A percentile compares a stretch with the other conserved stretches of the same genome.
Conservation (phyloP, 2,113 vertebrate species). For the Poicephalus meyeri region DNA sequence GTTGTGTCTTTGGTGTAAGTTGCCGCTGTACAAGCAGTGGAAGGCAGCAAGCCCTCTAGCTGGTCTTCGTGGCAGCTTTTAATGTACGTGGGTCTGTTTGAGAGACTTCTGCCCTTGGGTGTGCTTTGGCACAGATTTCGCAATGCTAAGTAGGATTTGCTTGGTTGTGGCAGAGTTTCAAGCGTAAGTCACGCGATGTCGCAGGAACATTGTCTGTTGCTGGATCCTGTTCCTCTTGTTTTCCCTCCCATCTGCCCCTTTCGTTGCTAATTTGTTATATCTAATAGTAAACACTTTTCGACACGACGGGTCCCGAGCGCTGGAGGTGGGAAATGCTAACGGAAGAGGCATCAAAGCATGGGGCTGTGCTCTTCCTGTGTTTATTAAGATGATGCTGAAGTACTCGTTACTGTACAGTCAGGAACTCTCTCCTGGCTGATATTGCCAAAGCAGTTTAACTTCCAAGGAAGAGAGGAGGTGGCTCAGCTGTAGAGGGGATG, state of each 20-base stretch:
- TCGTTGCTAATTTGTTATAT: neutral
- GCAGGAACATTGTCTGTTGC: slow-evolving; percentile 5
- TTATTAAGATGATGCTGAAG: neutral
- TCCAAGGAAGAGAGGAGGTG: neutral
- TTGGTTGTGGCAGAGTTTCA: slow-evolving; percentile 39
- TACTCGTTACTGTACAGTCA: neutral
- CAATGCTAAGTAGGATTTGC: slow-evolving; percentile 32
- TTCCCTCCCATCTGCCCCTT: neutral
- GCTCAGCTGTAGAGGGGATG: neutral
- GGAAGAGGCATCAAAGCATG: neutral
- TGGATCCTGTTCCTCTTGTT: slow-evolving; percentile 14
- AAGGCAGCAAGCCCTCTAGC: neutral
- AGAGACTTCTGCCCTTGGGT: slow-evolving; percentile 37
- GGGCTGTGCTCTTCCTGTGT: neutral
- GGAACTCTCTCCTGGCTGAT: slow-evolving; percentile 6
- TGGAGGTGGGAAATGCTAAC: slow-evolving; percentile 15
- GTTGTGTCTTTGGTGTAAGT: neutral
- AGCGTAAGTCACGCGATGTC: neutral
- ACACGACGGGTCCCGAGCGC: neutral
- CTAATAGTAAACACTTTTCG: slow-evolving; percentile 33
- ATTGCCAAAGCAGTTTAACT: slow-evolving; percentile 37
- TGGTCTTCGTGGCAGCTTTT: slow-evolving; percentile 29
- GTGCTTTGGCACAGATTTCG: slow-evolving; percentile 53
- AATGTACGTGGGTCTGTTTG: neutral
- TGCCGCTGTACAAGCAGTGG: neutral